Base-by-base conservation (phyloP, 2,797 vertebrate species). In the Falco novaeseelandiae region DNA sequence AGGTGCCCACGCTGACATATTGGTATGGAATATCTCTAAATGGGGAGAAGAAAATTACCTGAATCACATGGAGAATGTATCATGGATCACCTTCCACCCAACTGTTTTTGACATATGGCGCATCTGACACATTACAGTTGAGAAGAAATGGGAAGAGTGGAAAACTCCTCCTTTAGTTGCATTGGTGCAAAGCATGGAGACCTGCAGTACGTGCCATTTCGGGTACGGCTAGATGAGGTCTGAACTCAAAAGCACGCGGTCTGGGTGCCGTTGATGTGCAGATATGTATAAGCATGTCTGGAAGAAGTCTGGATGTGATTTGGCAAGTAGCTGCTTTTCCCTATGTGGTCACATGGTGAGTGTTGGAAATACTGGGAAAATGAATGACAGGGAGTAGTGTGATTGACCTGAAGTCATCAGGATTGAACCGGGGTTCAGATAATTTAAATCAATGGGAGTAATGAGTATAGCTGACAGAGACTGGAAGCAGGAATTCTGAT, bases 161-260 rank as follows among this genome's bases (percentile, higher is more conserved):
- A 62, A 67, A 34, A 8, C 10, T 78, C 44, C 21, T 73, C 14
- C 17, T 71, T n/a, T 26, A 34, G 11, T 27, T 48, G 30, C 17
- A 4, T 10, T 58, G 44, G 12, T 32, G 49, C 14, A 38, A n/a
- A 88, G 54, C 54, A 27, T 4, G 32, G 42, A 72, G 21, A 44
- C 14, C 9, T 73, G 58, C 0, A 2, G 40, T 15, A 22, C 0
- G 2, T 81, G 32, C 27, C 30, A 4, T 48, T 83, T 20, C 32
- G 29, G 48, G 42, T 42, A 34, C 61, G 49, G 8, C 6, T 26
- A 8, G 66, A 63, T 54, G 67, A 62, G 27, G 34, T 25, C 38
- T 67, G 74, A 80, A 55, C 58, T 81, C 15, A 9, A 4, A 61
- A 38, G n/a, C 9, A 20, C 13, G 25, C 52, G 49, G 2, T 22